Conservation (phyloP, 2,888 invertebrate species). For the Drosophila anomelani region DNA sequence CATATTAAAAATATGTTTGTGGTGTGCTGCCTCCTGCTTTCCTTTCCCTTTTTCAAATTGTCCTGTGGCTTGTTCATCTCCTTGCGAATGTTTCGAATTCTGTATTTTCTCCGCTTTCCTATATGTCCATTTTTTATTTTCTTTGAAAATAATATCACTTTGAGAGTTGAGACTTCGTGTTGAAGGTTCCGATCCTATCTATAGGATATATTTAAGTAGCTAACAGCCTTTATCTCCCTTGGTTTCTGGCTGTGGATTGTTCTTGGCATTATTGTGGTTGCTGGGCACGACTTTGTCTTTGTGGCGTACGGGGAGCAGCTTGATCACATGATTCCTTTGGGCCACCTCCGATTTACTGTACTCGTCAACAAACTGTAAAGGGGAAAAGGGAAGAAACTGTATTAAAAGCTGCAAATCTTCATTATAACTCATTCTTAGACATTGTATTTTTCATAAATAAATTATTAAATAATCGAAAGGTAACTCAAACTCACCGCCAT, state of each 20-base stretch:
- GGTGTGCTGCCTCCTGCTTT: constrained; percentile 30
- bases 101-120: neutral
- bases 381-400: neutral
- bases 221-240: constrained; percentile 24
- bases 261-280: constrained; percentile 7
- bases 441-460: neutral
- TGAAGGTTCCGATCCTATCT: constrained; percentile 12
- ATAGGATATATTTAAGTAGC: constrained; percentile 8
- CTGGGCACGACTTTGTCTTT: constrained; percentile 21
- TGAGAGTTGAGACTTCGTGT: constrained; percentile 41
- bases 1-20: constrained; percentile 50
- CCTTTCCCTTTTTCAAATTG: constrained; percentile 7
- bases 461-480: neutral
- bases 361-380: constrained; percentile 82
- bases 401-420: no score
- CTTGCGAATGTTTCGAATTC: constrained; percentile 57
- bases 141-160: constrained; percentile 79
- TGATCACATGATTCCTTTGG: constrained; percentile 82
- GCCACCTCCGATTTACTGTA: constrained; percentile 84
- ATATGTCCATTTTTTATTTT: constrained; percentile 52
- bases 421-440: neutral
- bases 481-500: constrained; percentile 76
- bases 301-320: constrained; percentile 53
- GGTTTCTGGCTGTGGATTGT: constrained; percentile 14
- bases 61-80: constrained; percentile 22